Evolutionary conservation across 2,113 vertebrate species (phyloP).

Genomic region (Ranitomeya variabilis): DNA sequence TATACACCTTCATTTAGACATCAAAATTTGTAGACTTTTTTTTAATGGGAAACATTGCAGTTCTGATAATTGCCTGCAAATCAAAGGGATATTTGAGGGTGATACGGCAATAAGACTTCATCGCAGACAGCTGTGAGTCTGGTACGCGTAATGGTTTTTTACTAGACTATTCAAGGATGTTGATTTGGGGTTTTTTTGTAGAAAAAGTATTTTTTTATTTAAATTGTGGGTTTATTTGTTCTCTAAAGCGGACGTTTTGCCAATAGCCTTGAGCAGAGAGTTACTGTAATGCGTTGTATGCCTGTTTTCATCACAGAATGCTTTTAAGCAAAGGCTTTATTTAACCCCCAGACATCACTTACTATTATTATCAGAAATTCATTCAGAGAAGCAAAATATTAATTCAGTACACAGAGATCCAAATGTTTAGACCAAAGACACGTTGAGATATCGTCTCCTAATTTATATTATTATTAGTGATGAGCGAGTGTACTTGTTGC

Average conservation of each 20-base stretch:
- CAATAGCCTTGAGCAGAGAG: constrained; percentile 30
- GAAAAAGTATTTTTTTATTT: background rate
- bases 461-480: too few relatives aligned
- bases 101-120: constrained; percentile 1
- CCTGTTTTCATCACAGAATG: constrained; percentile 10
- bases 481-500: too few relatives aligned
- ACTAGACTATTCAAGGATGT: background rate
- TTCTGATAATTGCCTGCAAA: background rate
- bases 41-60: background rate
- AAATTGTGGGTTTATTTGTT: constrained; percentile 11
- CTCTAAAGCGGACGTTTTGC: constrained; percentile 3
- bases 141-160: background rate
- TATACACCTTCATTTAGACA: background rate
- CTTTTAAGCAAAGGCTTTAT: constrained; percentile 14
- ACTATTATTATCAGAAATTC: constrained; percentile 18
- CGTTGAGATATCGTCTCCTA: background rate
- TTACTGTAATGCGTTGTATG: background rate
- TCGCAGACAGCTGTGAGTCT: background rate
- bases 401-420: background rate
- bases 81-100: background rate
- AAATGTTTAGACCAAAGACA: constrained; percentile 3
- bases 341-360: constrained; percentile 4
- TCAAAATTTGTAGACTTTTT: background rate
- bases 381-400: background rate
- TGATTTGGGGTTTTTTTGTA: background rate